Evolutionary conservation across 1,140 invertebrate species (phyloP).

Genomic region (Drosophila asahinai): DNA sequence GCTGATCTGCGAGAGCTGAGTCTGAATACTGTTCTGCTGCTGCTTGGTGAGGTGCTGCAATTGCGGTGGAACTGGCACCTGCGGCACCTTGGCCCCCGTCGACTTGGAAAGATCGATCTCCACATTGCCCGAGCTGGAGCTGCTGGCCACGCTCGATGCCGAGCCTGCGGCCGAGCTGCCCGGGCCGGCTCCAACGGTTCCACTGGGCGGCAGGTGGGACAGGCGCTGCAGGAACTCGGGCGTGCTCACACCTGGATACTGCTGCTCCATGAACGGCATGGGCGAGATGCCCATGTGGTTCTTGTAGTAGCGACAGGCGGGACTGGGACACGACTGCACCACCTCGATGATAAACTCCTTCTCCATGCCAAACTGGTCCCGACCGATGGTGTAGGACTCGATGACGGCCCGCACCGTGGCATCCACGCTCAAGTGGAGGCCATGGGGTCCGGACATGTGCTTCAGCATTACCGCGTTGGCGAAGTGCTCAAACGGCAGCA

Average conservation of each 20-base stretch:
- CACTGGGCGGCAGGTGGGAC: slow-evolving; percentile 76
- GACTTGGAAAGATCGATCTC: slow-evolving; percentile 81
- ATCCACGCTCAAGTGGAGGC: slow-evolving; percentile 92
- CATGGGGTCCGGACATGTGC: slow-evolving; percentile 94
- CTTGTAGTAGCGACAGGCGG: slow-evolving; percentile 93
- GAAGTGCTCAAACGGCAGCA: slow-evolving; percentile 94
- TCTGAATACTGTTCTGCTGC: slow-evolving; percentile 81
- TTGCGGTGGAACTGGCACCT: slow-evolving; percentile 62
- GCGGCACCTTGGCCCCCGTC: slow-evolving; percentile 59
- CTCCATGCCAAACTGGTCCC: slow-evolving; percentile 95
- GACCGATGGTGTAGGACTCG: slow-evolving; percentile 93
- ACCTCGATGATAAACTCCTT: slow-evolving; percentile 95
- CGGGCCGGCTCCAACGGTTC: slow-evolving; percentile 35
- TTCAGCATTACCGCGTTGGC: slow-evolving; percentile 95
- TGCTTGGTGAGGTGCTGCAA: slow-evolving; percentile 79
- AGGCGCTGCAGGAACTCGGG: slow-evolving; percentile 85
- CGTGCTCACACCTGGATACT: slow-evolving; percentile 80
- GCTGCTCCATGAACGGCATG: slow-evolving; percentile 82
- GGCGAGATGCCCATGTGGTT: slow-evolving; percentile 92
- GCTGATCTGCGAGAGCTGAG: slow-evolving; percentile 75
- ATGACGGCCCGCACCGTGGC: slow-evolving; percentile 92
- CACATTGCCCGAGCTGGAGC: slow-evolving; percentile 45
- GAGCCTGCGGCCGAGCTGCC: slow-evolving; percentile 46
- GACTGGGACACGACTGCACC: slow-evolving; percentile 94
- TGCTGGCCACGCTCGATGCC: slow-evolving; percentile 36